Evolutionary conservation across 2,888 invertebrate genomes (phyloP), one percentile per base, ranked within the genome.

Genomic region (Silvanus unidentatus): DNA sequence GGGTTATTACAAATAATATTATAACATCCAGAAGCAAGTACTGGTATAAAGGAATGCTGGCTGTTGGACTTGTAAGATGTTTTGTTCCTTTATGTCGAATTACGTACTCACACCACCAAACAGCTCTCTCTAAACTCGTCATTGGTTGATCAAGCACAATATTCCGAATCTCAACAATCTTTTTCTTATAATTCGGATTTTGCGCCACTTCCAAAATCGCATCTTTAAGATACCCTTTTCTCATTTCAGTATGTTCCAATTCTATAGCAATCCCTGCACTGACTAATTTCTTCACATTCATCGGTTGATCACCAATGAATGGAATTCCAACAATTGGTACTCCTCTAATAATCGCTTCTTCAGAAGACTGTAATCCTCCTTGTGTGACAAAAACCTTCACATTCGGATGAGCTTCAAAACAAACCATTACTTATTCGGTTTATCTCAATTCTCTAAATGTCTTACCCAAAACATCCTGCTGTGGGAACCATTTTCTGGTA

Each of bases 61-160:
- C 72, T 1, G 65, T 67, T 9, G 75, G 66, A 6, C 75, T 73
- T 9, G 73, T 71, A 4, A 78, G 64, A 51, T 74, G 72, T 4
- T 63, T 63, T 0, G 75, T 74, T 1, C 75, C 75, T 14, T 69
- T 57, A 42, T 64, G 54, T 29, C 63, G 51, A 12, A 60, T 53
- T 3, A 58, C 54, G 39, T 60, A 60, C 37, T 62, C 60, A 14
- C 55, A 50, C 64, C 64, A 64, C 62, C 62, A 64, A 2, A 63
- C 44, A 2, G 59, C 63, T 42, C 52, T 55, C 11, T 63, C 58
- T 16, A 62, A 12, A 2, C 58, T 50, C 2, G 45, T 57, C 53
- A 58, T 54, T 4, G 61, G 62, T 40, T 59, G 53, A 42, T 52
- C 52, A n/a, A 16, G 16, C 2, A 42, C 36, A 32, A 9, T 6